A percentile compares a stretch with the other conserved stretches of the same genome.
These are phyloP conservation scores for Nothoprocta pentlandii DNA, from an alignment of 2,113 vertebrate genomes.

Conservation along the genomic window DNA sequence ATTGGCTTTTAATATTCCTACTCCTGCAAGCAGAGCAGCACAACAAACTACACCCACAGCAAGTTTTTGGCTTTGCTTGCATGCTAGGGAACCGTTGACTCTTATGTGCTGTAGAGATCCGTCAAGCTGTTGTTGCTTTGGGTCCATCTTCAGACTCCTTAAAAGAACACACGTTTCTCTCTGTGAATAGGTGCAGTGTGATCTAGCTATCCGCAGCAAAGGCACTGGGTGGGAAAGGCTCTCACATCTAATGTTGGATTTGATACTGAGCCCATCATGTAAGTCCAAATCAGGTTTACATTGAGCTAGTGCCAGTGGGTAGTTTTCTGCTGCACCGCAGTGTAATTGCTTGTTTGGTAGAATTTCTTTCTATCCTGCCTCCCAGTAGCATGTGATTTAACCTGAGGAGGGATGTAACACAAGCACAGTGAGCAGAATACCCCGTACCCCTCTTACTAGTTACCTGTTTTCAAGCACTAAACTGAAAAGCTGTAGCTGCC, in stretches of 20 bases:
- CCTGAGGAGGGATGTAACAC: not conserved
- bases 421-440: not conserved
- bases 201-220: constrained; percentile 5
- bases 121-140: not conserved
- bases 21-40: not conserved
- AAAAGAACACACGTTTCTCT: not conserved
- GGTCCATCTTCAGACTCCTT: not conserved
- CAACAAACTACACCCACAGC: not conserved
- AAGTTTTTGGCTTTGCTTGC: not conserved
- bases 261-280: not conserved
- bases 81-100: not conserved
- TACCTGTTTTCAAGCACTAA: not conserved
- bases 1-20: not conserved
- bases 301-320: not conserved
- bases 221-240: not conserved
- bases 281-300: not conserved
- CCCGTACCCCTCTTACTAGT: not conserved
- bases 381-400: not conserved
- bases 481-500: not conserved
- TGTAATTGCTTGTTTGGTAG: not conserved
- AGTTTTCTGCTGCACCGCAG: not conserved
- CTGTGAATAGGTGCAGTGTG: not conserved
- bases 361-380: not conserved
- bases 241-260: not conserved
- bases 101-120: not conserved